Conservation (phyloP, 1,140 invertebrate genomes). For the Oreohelix idahoensis region DNA sequence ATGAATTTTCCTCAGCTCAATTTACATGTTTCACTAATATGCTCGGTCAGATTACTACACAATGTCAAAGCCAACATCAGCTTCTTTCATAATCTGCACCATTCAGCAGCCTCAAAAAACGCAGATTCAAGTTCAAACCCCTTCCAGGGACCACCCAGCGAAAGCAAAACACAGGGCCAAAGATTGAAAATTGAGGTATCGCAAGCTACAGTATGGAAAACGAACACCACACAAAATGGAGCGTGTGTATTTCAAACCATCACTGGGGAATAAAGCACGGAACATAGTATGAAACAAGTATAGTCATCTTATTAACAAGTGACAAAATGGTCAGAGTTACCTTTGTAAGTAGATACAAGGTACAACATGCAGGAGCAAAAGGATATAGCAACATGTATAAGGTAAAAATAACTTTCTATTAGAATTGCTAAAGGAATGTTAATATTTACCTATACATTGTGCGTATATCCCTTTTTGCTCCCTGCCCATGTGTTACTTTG, state of each 20-base stretch:
- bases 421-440: too few species aligned
- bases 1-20: constrained; percentile 65
- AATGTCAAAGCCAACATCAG: not conserved
- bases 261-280: too few species aligned
- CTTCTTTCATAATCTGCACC: not conserved
- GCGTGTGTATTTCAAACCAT: not conserved
- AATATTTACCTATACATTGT: too few species aligned
- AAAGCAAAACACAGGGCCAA: not conserved
- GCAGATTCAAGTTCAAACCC: not conserved
- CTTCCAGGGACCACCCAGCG: not conserved
- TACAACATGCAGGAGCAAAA: too few species aligned
- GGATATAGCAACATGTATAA: too few species aligned
- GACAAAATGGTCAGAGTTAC: too few species aligned
- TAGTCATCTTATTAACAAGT: too few species aligned
- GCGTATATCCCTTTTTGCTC: too few species aligned
- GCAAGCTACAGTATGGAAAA: not conserved
- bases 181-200: constrained; percentile 19
- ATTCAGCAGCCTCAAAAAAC: not conserved
- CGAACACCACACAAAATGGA: not conserved
- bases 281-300: too few species aligned
- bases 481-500: too few species aligned
- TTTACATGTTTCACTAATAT: constrained; percentile 61
- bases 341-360: too few species aligned
- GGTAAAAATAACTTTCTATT: too few species aligned
- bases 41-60: not conserved